Base-by-base conservation (phyloP, 1,140 invertebrate genomes). In the Lepidurus apus region DNA sequence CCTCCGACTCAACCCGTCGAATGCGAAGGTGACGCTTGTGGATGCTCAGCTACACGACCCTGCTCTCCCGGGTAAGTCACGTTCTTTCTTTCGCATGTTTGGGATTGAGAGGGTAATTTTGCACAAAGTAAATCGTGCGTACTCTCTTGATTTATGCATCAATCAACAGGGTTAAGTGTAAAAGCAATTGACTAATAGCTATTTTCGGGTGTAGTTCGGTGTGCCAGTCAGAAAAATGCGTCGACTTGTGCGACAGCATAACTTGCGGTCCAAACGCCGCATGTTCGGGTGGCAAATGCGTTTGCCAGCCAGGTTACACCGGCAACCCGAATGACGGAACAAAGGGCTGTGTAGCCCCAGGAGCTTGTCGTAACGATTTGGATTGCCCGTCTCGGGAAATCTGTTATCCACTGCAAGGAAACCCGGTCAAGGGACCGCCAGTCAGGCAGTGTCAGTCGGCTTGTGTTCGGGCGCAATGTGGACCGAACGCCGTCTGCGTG, bases 221-320 rank as follows among this genome's bases (percentile, higher is more conserved):
- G 0, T 79, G 78, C 34, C 43, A 79, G n/a, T 10, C 45, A 11
- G 17, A 26, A 7, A 88, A 89, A 78, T 96, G 94, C 84, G 83
- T 92, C 0, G 93, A 96, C 91, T 95, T 94, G 0, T 97, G 95
- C 84, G 94, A 96, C 86, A 88, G 90, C 65, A 85, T 94, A 13
- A 89, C 89, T 73, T 97, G 95, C 85, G 93, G 93, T 79, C 91
- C 93, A 21, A 95, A 96, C 84, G 92, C 94, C 1, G 92, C 95
- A 81, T 97, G 95, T 84, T 92, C 95, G 88, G 83, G 96, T 17
- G 88, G 93, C 43, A 93, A 93, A 81, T 86, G 82, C 80, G 81
- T 81, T 42, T 85, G 85, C 24, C 81, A 81, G n/a, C 88, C 87
- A 77, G 93, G 93, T 7, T 95, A 90, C 83, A 92, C 91, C 1